Evolutionary conservation across 2,113 vertebrate species (phyloP).

Genomic region (Chinchilla lanigera): DNA sequence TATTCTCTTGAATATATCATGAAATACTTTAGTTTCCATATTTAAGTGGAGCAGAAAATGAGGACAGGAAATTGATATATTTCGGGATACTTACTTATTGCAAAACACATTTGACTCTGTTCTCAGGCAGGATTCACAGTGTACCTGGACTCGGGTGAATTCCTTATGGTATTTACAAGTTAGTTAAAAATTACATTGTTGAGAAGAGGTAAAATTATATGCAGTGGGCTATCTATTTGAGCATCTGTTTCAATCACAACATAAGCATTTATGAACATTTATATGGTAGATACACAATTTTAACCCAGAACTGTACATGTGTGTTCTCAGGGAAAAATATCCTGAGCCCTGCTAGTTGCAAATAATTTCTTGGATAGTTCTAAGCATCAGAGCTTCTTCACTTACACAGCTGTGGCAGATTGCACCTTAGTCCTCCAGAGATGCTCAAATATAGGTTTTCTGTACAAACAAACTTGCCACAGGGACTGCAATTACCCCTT

Average conservation of each 20-base stretch:
- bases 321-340: conserved; percentile 47
- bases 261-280: not conserved
- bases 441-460: conserved; percentile 49
- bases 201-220: not conserved
- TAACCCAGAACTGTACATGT: conserved; percentile 21
- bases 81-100: conserved; percentile 34
- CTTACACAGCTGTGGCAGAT: conserved; percentile 45
- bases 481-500: conserved; percentile 1
- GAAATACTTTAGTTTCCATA: not conserved
- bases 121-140: not conserved
- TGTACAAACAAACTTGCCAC: not conserved
- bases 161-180: not conserved
- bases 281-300: conserved; percentile 39
- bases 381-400: not conserved
- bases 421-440: conserved; percentile 51
- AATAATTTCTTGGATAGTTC: conserved; percentile 4
- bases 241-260: not conserved
- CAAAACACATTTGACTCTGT: not conserved
- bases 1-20: not conserved
- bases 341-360: conserved; percentile 43
- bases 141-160: not conserved
- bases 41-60: not conserved
- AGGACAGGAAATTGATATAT: not conserved
- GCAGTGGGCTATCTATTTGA: not conserved
- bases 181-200: conserved; percentile 17